Conservation (phyloP, 2,797 vertebrate genomes). For the Rhynchotus rufescens region DNA sequence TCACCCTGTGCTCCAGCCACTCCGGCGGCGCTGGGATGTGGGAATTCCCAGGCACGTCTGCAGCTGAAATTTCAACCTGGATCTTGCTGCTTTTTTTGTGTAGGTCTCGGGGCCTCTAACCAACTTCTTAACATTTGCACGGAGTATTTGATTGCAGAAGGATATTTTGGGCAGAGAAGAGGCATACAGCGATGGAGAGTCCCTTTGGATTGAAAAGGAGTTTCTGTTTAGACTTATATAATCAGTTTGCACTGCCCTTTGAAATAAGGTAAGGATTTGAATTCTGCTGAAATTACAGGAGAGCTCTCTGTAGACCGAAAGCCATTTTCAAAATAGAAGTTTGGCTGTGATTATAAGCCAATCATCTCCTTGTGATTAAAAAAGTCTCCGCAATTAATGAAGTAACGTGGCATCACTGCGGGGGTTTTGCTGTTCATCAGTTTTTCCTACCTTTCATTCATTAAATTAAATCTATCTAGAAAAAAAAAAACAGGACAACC, state of each 20-base stretch:
- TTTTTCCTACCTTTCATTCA: slow-evolving; percentile 19
- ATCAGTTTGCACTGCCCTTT: neutral
- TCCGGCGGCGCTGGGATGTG: neutral
- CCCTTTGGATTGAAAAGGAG: neutral
- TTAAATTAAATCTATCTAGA: slow-evolving; percentile 49
- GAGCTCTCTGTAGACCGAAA: neutral
- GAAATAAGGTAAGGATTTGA: neutral
- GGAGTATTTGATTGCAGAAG: slow-evolving; percentile 32
- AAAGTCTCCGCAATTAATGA: slow-evolving; percentile 28
- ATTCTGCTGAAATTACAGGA: slow-evolving; percentile 36
- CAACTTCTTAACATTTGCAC: neutral
- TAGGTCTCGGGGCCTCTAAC: slow-evolving; percentile 11
- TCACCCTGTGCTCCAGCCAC: neutral
- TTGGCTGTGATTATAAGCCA: slow-evolving; percentile 18
- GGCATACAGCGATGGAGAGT: neutral
- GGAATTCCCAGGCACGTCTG: neutral
- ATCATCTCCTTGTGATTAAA: slow-evolving; percentile 32
- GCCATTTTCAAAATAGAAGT: slow-evolving; percentile 10
- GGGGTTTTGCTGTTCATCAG: slow-evolving; percentile 43
- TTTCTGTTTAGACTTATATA: neutral
- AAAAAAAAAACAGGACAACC: slow-evolving; percentile 21
- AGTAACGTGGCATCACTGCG: neutral
- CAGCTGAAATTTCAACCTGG: slow-evolving; percentile 20
- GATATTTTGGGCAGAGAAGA: neutral
- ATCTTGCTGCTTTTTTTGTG: slow-evolving; percentile 4